Evolutionary conservation across 2,113 vertebrate species (phyloP).

Genomic region (Lasiurus borealis): DNA sequence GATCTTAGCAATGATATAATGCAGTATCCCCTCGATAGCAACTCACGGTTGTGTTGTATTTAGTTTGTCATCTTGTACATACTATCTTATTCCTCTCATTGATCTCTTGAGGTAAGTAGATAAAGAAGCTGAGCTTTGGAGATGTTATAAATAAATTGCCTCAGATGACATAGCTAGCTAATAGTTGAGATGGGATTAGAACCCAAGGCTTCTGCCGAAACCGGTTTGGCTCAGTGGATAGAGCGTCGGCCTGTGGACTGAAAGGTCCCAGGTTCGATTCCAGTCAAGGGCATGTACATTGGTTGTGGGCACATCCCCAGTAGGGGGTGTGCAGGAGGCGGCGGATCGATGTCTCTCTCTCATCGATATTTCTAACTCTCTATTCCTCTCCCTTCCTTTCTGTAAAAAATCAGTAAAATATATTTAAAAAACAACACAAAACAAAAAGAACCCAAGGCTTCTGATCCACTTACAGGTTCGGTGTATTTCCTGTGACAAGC

Average conservation of each 20-base stretch:
- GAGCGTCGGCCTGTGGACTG: too few relatives aligned
- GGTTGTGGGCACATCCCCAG: too few relatives aligned
- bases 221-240: too few relatives aligned
- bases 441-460: not conserved
- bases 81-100: not conserved
- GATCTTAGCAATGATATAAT: constrained; percentile 20
- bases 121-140: constrained; percentile 52
- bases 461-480: not conserved
- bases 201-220: not conserved
- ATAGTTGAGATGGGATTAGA: constrained; percentile 52
- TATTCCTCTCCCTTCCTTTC: too few relatives aligned
- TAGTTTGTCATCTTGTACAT: not conserved
- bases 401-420: too few relatives aligned
- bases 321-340: too few relatives aligned
- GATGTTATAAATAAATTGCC: constrained; percentile 19
- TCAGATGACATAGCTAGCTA: not conserved
- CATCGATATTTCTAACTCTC: too few relatives aligned
- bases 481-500: constrained; percentile 41
- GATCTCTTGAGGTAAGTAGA: constrained; percentile 23
- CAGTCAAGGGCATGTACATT: too few relatives aligned
- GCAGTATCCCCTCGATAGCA: not conserved
- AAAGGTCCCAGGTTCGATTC: too few relatives aligned
- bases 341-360: too few relatives aligned
- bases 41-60: not conserved
- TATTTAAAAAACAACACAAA: too few relatives aligned